phyloP scores from a whole-genome alignment of 2,113 vertebrate genomes.

The Siphamia tubifer region DNA sequence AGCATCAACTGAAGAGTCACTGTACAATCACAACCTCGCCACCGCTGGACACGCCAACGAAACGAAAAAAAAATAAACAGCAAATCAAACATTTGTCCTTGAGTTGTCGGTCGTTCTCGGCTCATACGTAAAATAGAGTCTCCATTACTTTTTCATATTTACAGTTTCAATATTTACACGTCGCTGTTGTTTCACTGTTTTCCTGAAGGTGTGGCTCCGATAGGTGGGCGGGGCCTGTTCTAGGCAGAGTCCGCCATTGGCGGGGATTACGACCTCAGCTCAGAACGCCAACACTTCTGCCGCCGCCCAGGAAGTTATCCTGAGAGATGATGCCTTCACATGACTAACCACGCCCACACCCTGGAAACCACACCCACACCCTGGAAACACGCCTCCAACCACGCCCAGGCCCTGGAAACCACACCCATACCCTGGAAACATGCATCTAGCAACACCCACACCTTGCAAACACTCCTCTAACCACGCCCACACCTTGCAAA shows the following conservation, averaged over 20 bases:
- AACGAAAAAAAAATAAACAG: constrained; percentile 61
- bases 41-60: constrained; percentile 45
- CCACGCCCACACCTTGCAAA: too few relatives aligned
- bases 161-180: constrained; percentile 69
- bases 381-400: too few relatives aligned
- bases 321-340: constrained; percentile 63
- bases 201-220: constrained; percentile 21
- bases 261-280: too few relatives aligned
- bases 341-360: too few relatives aligned
- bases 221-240: too few relatives aligned
- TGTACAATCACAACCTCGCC: constrained; percentile 59
- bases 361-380: too few relatives aligned
- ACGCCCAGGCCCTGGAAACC: too few relatives aligned
- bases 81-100: constrained; percentile 65
- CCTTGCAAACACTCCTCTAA: too few relatives aligned
- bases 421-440: too few relatives aligned
- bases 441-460: too few relatives aligned
- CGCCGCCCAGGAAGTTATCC: constrained; percentile 65
- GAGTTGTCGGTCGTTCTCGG: constrained; percentile 57
- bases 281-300: too few relatives aligned
- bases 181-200: constrained; percentile 37
- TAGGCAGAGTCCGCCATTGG: constrained; percentile 1
- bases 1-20: constrained; percentile 53
- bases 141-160: constrained; percentile 80
- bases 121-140: constrained; percentile 82